Percentiles rank a stretch among this genome's conserved stretches.
Evolutionary conservation across 2,113 vertebrate genomes (phyloP).

Genomic region (Dipodomys stephensi): DNA sequence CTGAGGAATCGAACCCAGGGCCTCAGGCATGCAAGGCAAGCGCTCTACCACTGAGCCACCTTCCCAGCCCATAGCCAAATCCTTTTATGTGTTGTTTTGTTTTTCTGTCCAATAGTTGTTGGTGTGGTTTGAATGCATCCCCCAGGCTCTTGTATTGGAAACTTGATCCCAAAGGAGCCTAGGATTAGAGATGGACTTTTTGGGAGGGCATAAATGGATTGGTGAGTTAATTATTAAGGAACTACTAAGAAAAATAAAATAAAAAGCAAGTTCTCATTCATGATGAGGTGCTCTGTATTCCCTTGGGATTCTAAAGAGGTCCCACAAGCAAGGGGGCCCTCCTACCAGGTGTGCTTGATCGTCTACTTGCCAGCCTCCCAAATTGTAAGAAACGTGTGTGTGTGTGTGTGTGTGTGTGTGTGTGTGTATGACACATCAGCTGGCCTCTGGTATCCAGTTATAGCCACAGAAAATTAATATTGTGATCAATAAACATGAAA

Average conservation of each 20-base stretch:
- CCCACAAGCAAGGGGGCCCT: background rate
- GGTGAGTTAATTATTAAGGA: background rate
- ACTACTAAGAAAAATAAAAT: too few species aligned
- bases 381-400: background rate
- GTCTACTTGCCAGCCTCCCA: background rate
- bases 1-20: too few species aligned
- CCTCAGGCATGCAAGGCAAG: too few species aligned
- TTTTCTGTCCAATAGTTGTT: background rate
- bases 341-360: background rate
- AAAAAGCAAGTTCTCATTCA: background rate
- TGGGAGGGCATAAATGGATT: too few species aligned
- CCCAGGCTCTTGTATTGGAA: background rate
- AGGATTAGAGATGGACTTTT: background rate
- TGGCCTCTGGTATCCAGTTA: background rate
- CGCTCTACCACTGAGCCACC: too few species aligned
- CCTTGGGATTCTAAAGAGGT: too few species aligned
- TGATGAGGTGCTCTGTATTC: too few species aligned
- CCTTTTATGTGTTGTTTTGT: too few species aligned
- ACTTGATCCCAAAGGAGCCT: background rate
- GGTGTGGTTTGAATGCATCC: background rate
- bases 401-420: too few species aligned
- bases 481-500: background rate
- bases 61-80: too few species aligned
- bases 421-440: background rate
- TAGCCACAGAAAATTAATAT: background rate